phyloP scores from a whole-genome alignment of 2,797 vertebrate species.

The Hyperoplus immaculatus region DNA sequence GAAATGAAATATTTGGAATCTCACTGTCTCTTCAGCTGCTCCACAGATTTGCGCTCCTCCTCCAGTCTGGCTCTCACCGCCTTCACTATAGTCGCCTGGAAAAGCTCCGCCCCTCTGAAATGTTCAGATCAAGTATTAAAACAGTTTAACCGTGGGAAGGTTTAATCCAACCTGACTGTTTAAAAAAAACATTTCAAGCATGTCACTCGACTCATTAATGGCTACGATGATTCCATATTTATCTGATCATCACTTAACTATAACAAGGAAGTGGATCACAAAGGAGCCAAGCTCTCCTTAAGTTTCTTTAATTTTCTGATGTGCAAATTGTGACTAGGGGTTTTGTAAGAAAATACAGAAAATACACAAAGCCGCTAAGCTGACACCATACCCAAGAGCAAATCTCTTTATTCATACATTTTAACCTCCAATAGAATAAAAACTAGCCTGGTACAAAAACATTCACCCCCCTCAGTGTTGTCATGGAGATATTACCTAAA shows the following conservation, averaged over 20 bases:
- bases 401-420: too few species aligned
- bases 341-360: too few species aligned
- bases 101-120: constrained; percentile 96
- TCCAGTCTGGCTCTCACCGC: constrained; percentile 96
- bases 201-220: too few species aligned
- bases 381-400: too few species aligned
- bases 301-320: too few species aligned
- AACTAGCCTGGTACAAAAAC: too few species aligned
- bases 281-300: background rate
- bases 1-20: constrained; percentile 60
- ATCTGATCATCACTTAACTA: background rate
- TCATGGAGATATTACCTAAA: too few species aligned
- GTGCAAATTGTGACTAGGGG: too few species aligned
- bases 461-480: too few species aligned
- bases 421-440: too few species aligned
- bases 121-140: constrained; percentile 21
- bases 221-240: background rate
- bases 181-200: background rate
- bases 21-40: constrained; percentile 99
- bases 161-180: background rate
- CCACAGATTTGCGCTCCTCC: constrained; percentile 98
- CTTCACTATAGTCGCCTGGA: constrained; percentile 98
- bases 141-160: background rate
- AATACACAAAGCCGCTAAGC: too few species aligned
- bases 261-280: background rate